Evolutionary conservation across 2,113 vertebrate genomes (phyloP).

Genomic region (Eonycteris spelaea): DNA sequence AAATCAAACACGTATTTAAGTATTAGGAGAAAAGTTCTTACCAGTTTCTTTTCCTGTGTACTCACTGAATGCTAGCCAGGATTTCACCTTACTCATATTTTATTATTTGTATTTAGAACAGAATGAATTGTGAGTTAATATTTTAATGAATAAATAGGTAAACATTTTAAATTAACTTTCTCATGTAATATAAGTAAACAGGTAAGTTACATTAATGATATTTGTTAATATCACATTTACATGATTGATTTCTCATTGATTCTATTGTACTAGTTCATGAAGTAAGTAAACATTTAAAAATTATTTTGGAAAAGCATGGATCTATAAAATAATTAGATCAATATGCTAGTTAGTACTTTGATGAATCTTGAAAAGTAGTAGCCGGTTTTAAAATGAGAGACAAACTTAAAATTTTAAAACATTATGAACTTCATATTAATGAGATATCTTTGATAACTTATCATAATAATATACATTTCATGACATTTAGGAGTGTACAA

Average conservation of each 20-base stretch:
- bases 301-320: not conserved
- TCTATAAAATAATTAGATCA: not conserved
- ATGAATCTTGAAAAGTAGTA: not conserved
- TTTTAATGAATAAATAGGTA: not conserved
- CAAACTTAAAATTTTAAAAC: not conserved
- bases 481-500: not conserved
- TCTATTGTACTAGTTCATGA: slow-evolving; percentile 15
- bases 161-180: slow-evolving; percentile 24
- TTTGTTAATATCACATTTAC: not conserved
- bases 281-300: not conserved
- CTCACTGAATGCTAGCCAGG: not conserved
- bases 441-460: not conserved
- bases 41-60: not conserved
- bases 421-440: not conserved
- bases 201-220: not conserved
- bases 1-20: not conserved
- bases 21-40: not conserved
- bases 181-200: not conserved
- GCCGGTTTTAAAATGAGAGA: slow-evolving; percentile 25
- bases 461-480: not conserved
- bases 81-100: not conserved
- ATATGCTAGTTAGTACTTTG: not conserved
- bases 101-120: slow-evolving; percentile 9
- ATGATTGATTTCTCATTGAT: slow-evolving; percentile 25
- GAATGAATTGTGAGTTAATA: not conserved